Conservation (phyloP, 2,888 invertebrate species). For the Timema cristinae region DNA sequence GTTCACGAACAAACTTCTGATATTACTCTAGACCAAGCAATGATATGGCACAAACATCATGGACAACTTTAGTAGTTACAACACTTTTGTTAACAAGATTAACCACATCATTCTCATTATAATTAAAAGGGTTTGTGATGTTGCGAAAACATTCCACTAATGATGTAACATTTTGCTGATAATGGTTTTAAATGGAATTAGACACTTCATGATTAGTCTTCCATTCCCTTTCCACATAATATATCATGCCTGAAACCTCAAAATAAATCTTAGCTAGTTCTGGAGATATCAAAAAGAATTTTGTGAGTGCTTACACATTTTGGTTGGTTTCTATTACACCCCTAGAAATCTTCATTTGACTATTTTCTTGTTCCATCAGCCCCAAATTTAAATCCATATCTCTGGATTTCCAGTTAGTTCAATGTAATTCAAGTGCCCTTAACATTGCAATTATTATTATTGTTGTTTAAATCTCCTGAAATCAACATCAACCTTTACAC, state of each 20-base stretch:
- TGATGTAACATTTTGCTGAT: too few species aligned
- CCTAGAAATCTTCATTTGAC: constrained; percentile 1
- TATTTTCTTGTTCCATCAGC: not conserved
- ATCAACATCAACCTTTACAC: not conserved
- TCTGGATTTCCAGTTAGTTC: too few species aligned
- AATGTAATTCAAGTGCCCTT: not conserved
- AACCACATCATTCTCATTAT: not conserved
- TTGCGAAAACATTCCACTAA: too few species aligned
- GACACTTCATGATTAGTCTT: not conserved
- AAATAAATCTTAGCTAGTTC: constrained; percentile 3
- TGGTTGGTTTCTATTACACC: not conserved
- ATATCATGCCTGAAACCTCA: not conserved
- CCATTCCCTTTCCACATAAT: not conserved
- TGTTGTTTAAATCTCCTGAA: not conserved
- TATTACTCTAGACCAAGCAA: constrained; percentile 7
- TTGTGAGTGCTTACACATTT: not conserved
- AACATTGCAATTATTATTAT: not conserved
- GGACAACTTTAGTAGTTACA: not conserved
- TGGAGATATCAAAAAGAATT: not conserved
- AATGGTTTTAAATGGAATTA: not conserved
- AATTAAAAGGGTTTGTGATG: not conserved
- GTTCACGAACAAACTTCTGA: constrained; percentile 13
- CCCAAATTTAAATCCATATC: too few species aligned
- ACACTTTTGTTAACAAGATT: not conserved
- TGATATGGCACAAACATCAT: constrained; percentile 11